Conservation (phyloP, 2,113 vertebrate species). For the Pedetes capensis region DNA sequence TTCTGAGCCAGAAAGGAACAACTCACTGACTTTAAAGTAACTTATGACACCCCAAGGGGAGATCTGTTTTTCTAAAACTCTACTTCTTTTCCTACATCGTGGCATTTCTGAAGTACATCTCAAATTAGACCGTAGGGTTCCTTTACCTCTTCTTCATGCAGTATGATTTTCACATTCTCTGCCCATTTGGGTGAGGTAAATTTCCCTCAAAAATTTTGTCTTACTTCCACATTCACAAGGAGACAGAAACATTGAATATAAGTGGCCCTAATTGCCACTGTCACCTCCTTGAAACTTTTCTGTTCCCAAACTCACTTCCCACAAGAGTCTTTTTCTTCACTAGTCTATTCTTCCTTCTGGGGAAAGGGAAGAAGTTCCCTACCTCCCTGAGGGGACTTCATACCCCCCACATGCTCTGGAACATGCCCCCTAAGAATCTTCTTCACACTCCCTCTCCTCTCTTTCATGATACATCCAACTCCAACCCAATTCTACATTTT, state of each 20-base stretch:
- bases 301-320: background rate
- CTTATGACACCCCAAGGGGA: background rate
- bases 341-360: background rate
- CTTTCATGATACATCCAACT: background rate
- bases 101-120: background rate
- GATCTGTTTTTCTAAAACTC: background rate
- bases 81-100: background rate
- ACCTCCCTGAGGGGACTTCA: rapidly evolving
- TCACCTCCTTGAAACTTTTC: background rate
- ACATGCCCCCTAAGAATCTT: background rate
- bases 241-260: background rate
- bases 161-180: background rate
- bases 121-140: background rate
- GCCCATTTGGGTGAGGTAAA: background rate
- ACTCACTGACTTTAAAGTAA: background rate
- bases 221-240: background rate
- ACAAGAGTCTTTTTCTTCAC: background rate
- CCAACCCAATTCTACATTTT: background rate
- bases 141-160: background rate
- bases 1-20: background rate
- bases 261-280: background rate
- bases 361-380: background rate
- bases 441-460: background rate
- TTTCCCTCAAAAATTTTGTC: background rate
- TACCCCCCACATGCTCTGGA: rapidly evolving